Evolutionary conservation across 2,797 vertebrate species (phyloP).

Genomic region (Cryptoprocta ferox): DNA sequence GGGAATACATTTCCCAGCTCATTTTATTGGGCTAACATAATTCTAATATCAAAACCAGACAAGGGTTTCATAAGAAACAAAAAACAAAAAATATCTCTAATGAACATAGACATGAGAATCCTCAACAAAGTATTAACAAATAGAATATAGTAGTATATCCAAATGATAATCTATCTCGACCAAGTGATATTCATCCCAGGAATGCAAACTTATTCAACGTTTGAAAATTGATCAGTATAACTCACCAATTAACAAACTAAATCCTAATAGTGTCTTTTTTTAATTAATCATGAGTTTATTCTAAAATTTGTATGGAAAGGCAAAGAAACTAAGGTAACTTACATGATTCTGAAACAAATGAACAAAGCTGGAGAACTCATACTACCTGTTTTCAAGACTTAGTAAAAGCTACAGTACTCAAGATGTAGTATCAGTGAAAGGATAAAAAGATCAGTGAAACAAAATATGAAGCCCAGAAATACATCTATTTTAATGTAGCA

Average conservation of each 20-base stretch:
- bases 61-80: not conserved
- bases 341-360: not conserved
- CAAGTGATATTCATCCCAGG: not conserved
- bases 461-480: not conserved
- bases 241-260: not conserved
- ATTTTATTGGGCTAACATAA: not conserved
- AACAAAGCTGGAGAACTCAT: not conserved
- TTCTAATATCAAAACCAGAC: not conserved
- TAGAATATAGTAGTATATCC: not conserved
- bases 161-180: not conserved
- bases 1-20: not conserved
- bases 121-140: not conserved
- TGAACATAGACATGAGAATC: not conserved
- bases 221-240: not conserved
- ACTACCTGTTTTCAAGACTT: not conserved
- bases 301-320: not conserved
- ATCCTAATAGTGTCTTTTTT: not conserved
- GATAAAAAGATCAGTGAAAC: not conserved
- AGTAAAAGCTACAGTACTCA: not conserved
- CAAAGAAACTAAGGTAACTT: not conserved
- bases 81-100: not conserved
- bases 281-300: not conserved
- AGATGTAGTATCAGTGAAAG: not conserved
- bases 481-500: not conserved
- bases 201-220: not conserved